phyloP scores from a whole-genome alignment of 2,888 invertebrate genomes.

The Nemotelus pantherinus region DNA sequence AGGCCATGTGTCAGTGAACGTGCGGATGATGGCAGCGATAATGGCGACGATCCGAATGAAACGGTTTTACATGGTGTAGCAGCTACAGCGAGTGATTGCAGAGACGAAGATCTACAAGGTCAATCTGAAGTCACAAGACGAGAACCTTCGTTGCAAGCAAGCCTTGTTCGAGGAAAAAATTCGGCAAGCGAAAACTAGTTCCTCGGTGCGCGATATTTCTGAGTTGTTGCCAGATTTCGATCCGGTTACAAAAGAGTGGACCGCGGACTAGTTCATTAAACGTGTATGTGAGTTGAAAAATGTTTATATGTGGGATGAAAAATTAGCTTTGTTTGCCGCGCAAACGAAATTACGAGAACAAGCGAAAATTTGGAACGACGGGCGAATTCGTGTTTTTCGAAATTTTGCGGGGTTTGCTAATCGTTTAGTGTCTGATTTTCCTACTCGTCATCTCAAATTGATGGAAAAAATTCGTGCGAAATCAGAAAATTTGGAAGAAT shows the following conservation, averaged over 20 bases:
- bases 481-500: too few relatives aligned
- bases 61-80: background rate
- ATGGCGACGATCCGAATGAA: background rate
- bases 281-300: background rate
- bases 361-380: background rate
- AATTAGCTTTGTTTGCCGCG: background rate
- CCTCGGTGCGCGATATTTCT: background rate
- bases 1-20: background rate
- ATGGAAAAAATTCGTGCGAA: background rate
- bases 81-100: background rate
- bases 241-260: background rate
- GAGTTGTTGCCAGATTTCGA: slow-evolving; percentile 3
- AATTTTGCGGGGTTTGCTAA: background rate
- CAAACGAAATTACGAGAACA: background rate
- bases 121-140: background rate
- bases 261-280: background rate
- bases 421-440: background rate
- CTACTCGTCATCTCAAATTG: background rate
- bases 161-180: slow-evolving; percentile 2
- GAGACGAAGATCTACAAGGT: too few relatives aligned
- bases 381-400: background rate
- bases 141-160: background rate
- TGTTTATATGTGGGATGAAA: background rate
- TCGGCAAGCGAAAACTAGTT: slow-evolving; percentile 8
- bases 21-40: background rate